A percentile compares a stretch with the other conserved stretches of the same genome.
These are phyloP conservation scores for Erythrolamprus reginae DNA, from an alignment of 2,113 vertebrate genomes.

Conservation along the genomic window DNA sequence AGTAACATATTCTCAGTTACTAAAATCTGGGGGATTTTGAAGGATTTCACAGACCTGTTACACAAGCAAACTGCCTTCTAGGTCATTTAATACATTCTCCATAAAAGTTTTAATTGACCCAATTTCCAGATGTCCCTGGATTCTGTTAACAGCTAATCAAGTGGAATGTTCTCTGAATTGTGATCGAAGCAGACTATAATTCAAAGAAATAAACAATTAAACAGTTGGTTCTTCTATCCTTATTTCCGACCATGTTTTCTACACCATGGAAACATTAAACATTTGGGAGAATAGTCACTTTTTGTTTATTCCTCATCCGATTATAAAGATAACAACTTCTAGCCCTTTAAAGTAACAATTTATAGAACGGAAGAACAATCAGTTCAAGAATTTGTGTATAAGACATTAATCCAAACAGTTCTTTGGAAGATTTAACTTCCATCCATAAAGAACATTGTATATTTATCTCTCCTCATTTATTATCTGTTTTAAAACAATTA, in stretches of 20 bases:
- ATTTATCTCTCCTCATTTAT: background rate
- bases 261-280: background rate
- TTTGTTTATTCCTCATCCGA: background rate
- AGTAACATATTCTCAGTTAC: background rate
- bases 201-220: background rate
- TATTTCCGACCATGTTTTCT: background rate
- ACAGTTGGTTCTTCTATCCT: background rate
- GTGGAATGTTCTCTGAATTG: background rate
- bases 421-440: background rate
- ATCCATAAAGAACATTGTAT: background rate
- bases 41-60: background rate
- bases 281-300: background rate
- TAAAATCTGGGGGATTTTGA: constrained; percentile 2
- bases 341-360: background rate
- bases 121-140: no score
- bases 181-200: background rate
- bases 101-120: background rate
- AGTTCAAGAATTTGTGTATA: background rate
- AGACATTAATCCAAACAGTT: background rate
- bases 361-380: background rate
- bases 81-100: background rate
- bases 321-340: background rate
- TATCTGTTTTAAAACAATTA: background rate
- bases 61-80: background rate
- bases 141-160: background rate